Evolutionary conservation across 2,797 vertebrate species (phyloP).

Genomic region (Semotilus atromaculatus): DNA sequence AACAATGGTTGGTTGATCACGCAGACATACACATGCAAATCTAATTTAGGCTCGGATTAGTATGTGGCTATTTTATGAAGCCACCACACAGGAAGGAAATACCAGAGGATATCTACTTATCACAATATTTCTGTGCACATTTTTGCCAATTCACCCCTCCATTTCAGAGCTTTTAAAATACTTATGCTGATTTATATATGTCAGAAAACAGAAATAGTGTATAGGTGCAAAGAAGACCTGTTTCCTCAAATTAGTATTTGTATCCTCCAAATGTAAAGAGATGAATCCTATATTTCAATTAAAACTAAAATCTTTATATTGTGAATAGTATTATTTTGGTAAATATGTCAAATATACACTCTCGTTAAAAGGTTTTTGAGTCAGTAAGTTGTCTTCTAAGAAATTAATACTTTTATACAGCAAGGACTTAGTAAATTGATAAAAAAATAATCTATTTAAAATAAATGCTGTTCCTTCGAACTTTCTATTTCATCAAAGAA

Average conservation of each 20-base stretch:
- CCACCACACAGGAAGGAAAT: constrained; percentile 1
- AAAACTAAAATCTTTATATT: neutral
- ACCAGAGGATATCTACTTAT: constrained; percentile 38
- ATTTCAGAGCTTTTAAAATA: neutral
- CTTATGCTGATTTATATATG: neutral
- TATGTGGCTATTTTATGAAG: constrained; percentile 18
- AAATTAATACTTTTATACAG: neutral
- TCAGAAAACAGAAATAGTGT: neutral
- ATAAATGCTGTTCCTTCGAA: no score
- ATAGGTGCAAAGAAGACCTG: neutral
- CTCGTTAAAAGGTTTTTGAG: neutral
- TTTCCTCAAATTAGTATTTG: constrained; percentile 26
- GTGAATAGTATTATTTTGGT: neutral
- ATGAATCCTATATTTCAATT: neutral
- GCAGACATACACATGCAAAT: constrained; percentile 13
- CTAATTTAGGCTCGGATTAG: constrained; percentile 22
- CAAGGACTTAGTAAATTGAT: neutral
- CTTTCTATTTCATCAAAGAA: neutral
- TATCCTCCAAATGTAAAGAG: neutral
- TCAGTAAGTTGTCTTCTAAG: neutral
- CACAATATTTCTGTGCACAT: constrained; percentile 11
- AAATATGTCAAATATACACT: neutral
- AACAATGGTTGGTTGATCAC: constrained; percentile 7
- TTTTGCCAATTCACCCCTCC: neutral
- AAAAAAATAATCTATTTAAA: neutral